A percentile compares a stretch with the other conserved stretches of the same genome.
Evolutionary conservation across 1,140 invertebrate genomes (phyloP).

Genomic region (Euglossa dilemma): DNA sequence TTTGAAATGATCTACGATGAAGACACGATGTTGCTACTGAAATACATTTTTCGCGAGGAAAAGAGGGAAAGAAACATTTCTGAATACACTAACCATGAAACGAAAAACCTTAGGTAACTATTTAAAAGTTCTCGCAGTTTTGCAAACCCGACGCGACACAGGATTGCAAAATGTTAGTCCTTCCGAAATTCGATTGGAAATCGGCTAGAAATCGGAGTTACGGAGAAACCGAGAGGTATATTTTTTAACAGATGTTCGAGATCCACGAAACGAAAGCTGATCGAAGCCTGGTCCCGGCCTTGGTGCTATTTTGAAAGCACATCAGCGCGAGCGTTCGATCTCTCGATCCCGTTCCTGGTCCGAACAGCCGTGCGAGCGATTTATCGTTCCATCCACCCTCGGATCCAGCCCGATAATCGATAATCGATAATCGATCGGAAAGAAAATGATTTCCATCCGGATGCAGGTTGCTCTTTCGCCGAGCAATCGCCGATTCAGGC

Average conservation of each 20-base stretch:
- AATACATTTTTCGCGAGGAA: no score
- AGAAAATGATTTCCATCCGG: neutral
- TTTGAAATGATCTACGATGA: no score
- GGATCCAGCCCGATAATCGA: slow-evolving; percentile 34
- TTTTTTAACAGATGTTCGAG: slow-evolving; percentile 23
- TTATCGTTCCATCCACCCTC: slow-evolving; percentile 19
- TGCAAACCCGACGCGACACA: no score
- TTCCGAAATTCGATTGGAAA: no score
- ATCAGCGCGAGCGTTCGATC: slow-evolving; percentile 36
- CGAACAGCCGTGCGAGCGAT: slow-evolving; percentile 11
- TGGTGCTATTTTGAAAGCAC: slow-evolving; percentile 76
- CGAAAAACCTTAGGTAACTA: no score
- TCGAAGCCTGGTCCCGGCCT: slow-evolving; percentile 65
- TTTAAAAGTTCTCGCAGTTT: no score
- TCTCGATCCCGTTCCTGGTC: slow-evolving; percentile 11
- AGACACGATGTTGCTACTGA: no score
- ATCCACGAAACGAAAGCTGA: slow-evolving; percentile 21
- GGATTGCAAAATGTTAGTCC: no score
- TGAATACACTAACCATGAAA: no score
- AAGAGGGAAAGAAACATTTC: no score
- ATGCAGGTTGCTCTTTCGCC: neutral
- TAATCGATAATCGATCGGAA: slow-evolving; percentile 2
- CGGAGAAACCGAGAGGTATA: neutral
- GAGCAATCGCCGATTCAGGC: slow-evolving; percentile 2
- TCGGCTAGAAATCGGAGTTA: neutral